These are phyloP conservation scores for Aselliscus stoliczkanus DNA, from an alignment of 2,797 vertebrate genomes.

Conservation along the genomic window DNA sequence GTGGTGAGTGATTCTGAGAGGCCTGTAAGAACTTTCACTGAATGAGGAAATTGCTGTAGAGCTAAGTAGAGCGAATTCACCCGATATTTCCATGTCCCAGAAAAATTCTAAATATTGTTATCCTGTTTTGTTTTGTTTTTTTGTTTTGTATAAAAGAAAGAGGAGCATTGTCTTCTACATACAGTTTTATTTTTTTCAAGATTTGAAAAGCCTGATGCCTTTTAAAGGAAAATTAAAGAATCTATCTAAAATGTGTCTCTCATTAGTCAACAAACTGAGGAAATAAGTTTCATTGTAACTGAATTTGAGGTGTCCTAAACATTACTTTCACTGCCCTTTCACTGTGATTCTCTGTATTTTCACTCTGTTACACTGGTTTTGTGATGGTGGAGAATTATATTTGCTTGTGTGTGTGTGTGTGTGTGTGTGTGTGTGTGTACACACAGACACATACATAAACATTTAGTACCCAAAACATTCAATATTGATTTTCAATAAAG, in stretches of 20 bases:
- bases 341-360: background rate
- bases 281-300: background rate
- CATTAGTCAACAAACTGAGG: background rate
- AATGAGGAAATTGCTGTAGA: constrained; percentile 56
- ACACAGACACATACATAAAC: background rate
- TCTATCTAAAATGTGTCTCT: background rate
- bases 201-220: constrained; percentile 2
- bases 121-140: constrained; percentile 13
- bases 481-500: background rate
- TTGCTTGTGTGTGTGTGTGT: background rate
- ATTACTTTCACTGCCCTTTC: background rate
- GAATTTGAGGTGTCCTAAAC: background rate
- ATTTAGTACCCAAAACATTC: background rate
- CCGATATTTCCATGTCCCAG: constrained; percentile 55
- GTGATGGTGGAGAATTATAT: background rate
- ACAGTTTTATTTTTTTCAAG: background rate
- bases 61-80: background rate
- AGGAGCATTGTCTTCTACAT: constrained; percentile 22
- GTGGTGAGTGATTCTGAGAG: constrained; percentile 57
- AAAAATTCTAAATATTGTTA: background rate
- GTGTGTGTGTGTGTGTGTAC: background rate
- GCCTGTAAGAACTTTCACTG: constrained; percentile 37
- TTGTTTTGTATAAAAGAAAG: constrained; percentile 26
- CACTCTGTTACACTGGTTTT: background rate
- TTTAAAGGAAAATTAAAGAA: constrained; percentile 12